Percentiles rank a stretch among this genome's conserved stretches.
phyloP scores from a whole-genome alignment of 2,888 invertebrate genomes.

The Hypolimnas misippus region DNA sequence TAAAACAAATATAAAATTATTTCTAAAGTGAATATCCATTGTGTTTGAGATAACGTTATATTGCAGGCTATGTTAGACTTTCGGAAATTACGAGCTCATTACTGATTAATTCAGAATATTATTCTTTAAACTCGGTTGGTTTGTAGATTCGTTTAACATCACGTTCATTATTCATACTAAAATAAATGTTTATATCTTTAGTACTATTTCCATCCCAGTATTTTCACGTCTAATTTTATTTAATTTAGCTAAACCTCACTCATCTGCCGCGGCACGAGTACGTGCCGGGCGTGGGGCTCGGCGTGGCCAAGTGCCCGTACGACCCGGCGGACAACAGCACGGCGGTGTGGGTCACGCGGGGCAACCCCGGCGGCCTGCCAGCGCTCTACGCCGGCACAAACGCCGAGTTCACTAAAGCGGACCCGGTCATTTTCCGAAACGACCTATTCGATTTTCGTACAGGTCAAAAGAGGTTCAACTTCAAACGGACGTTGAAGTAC shows the following conservation, averaged over 20 bases:
- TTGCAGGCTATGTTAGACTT: no score
- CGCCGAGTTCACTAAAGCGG: constrained; percentile 88
- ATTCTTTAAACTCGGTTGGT: not conserved
- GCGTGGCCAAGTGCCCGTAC: constrained; percentile 88
- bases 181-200: not conserved
- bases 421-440: constrained; percentile 88
- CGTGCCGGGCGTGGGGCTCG: constrained; percentile 86
- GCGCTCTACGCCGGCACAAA: constrained; percentile 89
- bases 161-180: not conserved
- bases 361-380: constrained; percentile 86
- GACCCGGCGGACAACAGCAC: constrained; percentile 90
- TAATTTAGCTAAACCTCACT: constrained; percentile 80
- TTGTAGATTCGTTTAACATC: not conserved
- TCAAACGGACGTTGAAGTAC: constrained; percentile 87
- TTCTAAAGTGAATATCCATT: no score
- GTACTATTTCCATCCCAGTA: not conserved
- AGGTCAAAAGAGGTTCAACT: constrained; percentile 84
- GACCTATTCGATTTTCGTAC: constrained; percentile 86
- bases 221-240: constrained; percentile 28
- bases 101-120: not conserved
- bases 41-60: no score
- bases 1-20: no score
- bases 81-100: not conserved
- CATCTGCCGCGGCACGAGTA: constrained; percentile 84
- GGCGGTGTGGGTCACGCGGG: constrained; percentile 87